Evolutionary conservation across 1,140 invertebrate species (phyloP).

Genomic region (Mizuhopecten yessoensis): DNA sequence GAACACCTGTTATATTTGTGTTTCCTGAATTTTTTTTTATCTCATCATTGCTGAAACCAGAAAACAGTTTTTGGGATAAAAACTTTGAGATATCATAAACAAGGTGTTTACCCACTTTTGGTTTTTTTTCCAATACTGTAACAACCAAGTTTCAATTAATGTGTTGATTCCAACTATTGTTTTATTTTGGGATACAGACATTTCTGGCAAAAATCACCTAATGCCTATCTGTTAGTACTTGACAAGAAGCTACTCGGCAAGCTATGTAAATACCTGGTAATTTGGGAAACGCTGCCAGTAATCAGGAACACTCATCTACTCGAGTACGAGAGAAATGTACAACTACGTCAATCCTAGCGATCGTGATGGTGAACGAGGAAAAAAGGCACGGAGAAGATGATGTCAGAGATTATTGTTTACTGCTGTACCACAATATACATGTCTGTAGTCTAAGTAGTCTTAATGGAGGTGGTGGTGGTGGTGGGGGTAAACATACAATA

Average conservation of each 20-base stretch:
- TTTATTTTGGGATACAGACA: not conserved
- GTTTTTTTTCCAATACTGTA: too few relatives aligned
- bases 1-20: not conserved
- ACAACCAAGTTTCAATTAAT: too few relatives aligned
- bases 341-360: conserved; percentile 7
- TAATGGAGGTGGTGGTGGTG: too few relatives aligned
- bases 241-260: not conserved
- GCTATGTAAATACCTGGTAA: conserved; percentile 12
- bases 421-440: too few relatives aligned
- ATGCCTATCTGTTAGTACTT: not conserved
- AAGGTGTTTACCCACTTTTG: too few relatives aligned
- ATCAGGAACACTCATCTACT: conserved; percentile 22
- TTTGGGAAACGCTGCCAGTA: not conserved
- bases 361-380: not conserved
- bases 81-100: too few relatives aligned
- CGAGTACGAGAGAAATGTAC: not conserved
- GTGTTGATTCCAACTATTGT: too few relatives aligned
- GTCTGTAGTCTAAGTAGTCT: too few relatives aligned
- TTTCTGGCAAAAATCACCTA: not conserved
- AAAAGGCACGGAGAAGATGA: not conserved
- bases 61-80: not conserved
- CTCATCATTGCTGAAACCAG: not conserved
- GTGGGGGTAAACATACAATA: too few relatives aligned
- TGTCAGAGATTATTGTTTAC: not conserved
- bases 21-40: not conserved